phyloP scores from a whole-genome alignment of 2,113 vertebrate genomes.

The Ptyas mucosa region DNA sequence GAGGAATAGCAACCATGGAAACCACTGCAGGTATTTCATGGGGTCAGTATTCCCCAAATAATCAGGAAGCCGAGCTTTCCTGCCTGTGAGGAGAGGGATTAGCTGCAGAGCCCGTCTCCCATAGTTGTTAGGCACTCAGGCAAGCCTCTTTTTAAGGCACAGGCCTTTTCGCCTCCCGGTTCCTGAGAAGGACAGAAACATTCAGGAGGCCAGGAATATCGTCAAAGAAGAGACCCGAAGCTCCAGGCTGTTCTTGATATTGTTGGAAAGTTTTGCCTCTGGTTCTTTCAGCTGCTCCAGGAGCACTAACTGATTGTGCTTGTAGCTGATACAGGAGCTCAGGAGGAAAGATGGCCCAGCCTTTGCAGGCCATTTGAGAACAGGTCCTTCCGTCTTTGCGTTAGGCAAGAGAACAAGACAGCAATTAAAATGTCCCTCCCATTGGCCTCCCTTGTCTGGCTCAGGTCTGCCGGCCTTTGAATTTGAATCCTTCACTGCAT shows the following conservation, averaged over 20 bases:
- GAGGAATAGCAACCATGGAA: not conserved
- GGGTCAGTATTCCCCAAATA: not conserved
- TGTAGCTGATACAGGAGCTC: not conserved
- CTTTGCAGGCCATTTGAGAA: not conserved
- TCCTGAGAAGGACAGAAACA: not conserved
- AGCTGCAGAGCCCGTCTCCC: not conserved
- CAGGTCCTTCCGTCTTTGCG: not conserved
- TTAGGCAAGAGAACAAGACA: not conserved
- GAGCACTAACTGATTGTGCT: not conserved
- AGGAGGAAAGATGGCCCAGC: not conserved
- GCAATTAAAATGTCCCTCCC: not conserved
- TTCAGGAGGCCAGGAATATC: not conserved
- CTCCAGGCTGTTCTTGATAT: not conserved
- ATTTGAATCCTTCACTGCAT: not conserved
- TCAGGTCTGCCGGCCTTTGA: not conserved
- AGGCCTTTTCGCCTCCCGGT: not conserved
- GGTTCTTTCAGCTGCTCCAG: not conserved
- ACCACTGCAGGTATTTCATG: not conserved
- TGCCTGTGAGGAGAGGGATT: not conserved
- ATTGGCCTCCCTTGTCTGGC: not conserved
- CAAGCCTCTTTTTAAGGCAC: not conserved
- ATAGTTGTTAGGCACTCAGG: not conserved
- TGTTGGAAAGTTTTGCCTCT: not conserved
- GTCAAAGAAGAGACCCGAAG: not conserved
- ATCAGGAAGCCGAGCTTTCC: not conserved